phyloP scores from a whole-genome alignment of 2,888 invertebrate species.

The Pyrgus malvae region DNA sequence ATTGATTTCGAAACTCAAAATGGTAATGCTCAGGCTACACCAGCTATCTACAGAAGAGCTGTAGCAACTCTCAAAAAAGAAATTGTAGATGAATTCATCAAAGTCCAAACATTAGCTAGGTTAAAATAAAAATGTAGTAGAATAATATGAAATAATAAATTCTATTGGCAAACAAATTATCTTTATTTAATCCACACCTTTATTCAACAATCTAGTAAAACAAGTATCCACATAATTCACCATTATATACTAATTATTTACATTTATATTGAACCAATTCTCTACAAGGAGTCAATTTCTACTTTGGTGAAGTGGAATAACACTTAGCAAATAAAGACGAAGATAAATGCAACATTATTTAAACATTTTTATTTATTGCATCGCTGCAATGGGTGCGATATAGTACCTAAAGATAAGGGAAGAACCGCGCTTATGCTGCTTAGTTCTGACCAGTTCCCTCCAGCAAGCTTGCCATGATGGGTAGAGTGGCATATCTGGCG shows the following conservation, averaged over 20 bases:
- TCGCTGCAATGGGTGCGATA: constrained; percentile 71
- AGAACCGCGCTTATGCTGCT: constrained; percentile 93
- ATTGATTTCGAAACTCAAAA: constrained; percentile 85
- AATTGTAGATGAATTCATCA: constrained; percentile 78
- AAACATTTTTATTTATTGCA: constrained; percentile 55
- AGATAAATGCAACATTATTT: constrained; percentile 67
- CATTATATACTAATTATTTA: constrained; percentile 78
- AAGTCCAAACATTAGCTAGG: constrained; percentile 76
- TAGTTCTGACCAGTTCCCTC: constrained; percentile 87
- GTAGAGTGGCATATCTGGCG: constrained; percentile 93
- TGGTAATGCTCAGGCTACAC: constrained; percentile 80
- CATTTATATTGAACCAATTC: constrained; percentile 58
- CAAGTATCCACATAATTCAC: constrained; percentile 69
- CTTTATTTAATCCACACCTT: constrained; percentile 71
- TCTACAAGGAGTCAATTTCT: constrained; percentile 57
- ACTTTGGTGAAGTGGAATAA: constrained; percentile 77
- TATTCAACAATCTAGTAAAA: constrained; percentile 74
- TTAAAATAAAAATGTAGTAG: constrained; percentile 43
- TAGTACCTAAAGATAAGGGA: constrained; percentile 90
- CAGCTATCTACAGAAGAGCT: constrained; percentile 84
- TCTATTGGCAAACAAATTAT: constrained; percentile 62
- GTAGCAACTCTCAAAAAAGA: constrained; percentile 79
- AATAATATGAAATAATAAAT: constrained; percentile 39
- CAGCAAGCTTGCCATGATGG: constrained; percentile 91
- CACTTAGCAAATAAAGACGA: constrained; percentile 76